These are phyloP conservation scores for Myrmecophaga tridactyla DNA, from an alignment of 2,113 vertebrate genomes.

Conservation along the genomic window DNA sequence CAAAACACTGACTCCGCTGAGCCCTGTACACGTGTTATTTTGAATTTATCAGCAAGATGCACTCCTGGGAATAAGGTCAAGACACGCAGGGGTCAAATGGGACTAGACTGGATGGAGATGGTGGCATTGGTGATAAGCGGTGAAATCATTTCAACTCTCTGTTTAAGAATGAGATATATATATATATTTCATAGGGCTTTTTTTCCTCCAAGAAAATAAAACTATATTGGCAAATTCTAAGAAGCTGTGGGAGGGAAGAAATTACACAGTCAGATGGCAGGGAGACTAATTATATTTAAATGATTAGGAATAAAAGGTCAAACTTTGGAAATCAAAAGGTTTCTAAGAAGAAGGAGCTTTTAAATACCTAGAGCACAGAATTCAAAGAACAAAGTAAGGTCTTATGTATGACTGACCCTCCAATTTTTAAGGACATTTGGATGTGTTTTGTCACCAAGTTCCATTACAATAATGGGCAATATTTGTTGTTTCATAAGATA, in stretches of 20 bases:
- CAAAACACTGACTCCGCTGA: no score
- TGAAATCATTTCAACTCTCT: neutral
- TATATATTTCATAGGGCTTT: neutral
- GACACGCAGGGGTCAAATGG: neutral
- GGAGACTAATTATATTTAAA: neutral
- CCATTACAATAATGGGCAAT: neutral
- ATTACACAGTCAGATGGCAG: neutral
- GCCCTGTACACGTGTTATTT: neutral
- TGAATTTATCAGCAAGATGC: neutral
- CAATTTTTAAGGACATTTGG: neutral
- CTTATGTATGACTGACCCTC: neutral
- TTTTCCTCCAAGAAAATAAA: neutral
- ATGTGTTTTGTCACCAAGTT: neutral
- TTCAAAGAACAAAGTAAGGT: neutral
- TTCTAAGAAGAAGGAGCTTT: neutral
- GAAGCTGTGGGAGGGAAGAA: neutral
- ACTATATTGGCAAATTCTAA: neutral
- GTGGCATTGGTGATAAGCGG: accelerated
- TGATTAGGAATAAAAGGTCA: neutral
- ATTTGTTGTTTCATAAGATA: neutral
- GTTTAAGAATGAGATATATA: neutral
- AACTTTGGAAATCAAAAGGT: neutral
- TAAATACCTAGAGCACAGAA: neutral
- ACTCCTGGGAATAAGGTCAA: neutral
- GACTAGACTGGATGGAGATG: neutral